phyloP scores from a whole-genome alignment of 2,113 vertebrate species.

The Piprites chloris region DNA sequence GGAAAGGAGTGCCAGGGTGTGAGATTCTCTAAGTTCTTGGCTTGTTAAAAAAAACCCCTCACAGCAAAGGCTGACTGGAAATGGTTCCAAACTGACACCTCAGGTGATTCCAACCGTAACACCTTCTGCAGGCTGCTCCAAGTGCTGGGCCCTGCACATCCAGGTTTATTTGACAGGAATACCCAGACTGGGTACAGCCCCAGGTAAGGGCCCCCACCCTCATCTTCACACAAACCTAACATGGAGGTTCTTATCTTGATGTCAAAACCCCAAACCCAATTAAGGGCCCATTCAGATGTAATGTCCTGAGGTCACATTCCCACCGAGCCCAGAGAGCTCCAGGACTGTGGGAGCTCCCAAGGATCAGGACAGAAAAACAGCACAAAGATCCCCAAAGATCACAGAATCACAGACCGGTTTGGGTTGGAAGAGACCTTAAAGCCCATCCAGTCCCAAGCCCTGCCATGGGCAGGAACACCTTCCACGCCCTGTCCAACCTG shows the following conservation, averaged over 20 bases:
- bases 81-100: not conserved
- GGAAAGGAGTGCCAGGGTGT: fast-evolving
- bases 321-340: not conserved
- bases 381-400: not conserved
- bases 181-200: not conserved
- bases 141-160: not conserved
- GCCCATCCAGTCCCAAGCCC: not conserved
- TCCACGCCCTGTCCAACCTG: not conserved
- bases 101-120: not conserved
- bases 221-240: not conserved
- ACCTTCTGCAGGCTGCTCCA: not conserved
- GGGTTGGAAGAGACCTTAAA: not conserved
- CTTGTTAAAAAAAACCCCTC: not conserved
- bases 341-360: not conserved
- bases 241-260: fast-evolving
- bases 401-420: not conserved
- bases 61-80: not conserved
- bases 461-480: not conserved
- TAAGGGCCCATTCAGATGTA: not conserved
- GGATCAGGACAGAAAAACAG: not conserved
- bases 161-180: not conserved
- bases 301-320: not conserved
- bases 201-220: fast-evolving
- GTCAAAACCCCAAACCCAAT: not conserved
- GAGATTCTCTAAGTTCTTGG: not conserved